A percentile compares a stretch with the other conserved stretches of the same genome.
Conservation (phyloP, 2,113 vertebrate genomes). For the Camelus dromedarius region DNA sequence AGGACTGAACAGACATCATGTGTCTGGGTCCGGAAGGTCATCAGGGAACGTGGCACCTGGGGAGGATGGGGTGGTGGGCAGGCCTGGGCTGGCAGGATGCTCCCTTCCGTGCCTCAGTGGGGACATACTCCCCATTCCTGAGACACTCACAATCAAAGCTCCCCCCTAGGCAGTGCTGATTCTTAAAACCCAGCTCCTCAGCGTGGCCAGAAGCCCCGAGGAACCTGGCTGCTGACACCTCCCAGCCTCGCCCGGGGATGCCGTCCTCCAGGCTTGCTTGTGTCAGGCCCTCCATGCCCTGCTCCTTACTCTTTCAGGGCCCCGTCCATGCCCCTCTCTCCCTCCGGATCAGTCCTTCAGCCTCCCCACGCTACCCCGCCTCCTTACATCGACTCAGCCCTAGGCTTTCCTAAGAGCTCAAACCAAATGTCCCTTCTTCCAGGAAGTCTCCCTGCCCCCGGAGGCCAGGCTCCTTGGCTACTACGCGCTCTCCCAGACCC, state of each 20-base stretch:
- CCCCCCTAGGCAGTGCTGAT: neutral
- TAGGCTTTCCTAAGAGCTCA: neutral
- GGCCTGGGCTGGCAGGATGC: neutral
- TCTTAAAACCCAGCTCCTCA: neutral
- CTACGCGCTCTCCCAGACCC: neutral
- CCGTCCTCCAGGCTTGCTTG: neutral
- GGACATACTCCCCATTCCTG: neutral
- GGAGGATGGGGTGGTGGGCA: neutral
- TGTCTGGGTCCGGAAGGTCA: neutral
- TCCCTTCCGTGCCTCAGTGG: neutral
- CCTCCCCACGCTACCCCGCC: too few species aligned
- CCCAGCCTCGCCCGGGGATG: neutral
- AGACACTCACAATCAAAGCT: neutral
- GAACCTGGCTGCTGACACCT: neutral
- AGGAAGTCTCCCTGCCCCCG: neutral
- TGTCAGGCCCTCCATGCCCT: neutral
- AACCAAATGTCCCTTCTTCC: neutral
- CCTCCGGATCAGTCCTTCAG: neutral
- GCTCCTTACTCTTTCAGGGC: neutral
- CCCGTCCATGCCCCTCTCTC: neutral
- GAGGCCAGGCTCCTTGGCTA: neutral
- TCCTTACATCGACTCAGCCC: neutral
- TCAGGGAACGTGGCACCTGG: neutral
- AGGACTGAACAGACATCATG: neutral
- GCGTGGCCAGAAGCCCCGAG: rapidly evolving